Percentiles rank a stretch among this genome's conserved stretches.
Conservation (phyloP, 2,113 vertebrate species). For the Cryptotis parvus region DNA sequence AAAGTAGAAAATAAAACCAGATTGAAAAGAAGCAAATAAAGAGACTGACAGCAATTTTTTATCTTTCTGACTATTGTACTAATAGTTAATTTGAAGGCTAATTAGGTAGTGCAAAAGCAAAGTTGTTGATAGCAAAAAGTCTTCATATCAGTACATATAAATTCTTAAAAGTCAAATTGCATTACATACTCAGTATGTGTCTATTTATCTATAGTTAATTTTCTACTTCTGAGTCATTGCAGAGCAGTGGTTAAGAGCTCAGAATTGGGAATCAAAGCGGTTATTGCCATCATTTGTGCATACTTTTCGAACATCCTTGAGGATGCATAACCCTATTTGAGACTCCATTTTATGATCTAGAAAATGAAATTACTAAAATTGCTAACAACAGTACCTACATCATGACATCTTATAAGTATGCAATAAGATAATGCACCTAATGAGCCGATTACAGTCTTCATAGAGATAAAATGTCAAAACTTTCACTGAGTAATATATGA, state of each 20-base stretch:
- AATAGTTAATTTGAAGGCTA: slow-evolving; percentile 59
- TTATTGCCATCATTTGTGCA: not conserved
- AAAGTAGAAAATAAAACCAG: slow-evolving; percentile 68
- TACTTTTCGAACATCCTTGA: slow-evolving; percentile 48
- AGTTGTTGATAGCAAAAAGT: slow-evolving; percentile 16
- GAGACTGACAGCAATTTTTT: not conserved
- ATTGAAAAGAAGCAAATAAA: slow-evolving; percentile 71
- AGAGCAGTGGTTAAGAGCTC: not conserved
- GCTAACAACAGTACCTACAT: slow-evolving; percentile 7
- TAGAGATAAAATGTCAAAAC: slow-evolving; percentile 10
- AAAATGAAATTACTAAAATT: slow-evolving; percentile 60
- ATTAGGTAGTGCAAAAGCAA: slow-evolving; percentile 13
- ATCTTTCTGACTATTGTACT: slow-evolving; percentile 43
- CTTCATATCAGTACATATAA: slow-evolving; percentile 23
- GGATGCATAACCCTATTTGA: not conserved
- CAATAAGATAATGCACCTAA: not conserved
- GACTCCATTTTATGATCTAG: slow-evolving; percentile 36
- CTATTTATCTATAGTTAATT: slow-evolving; percentile 29
- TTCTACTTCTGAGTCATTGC: not conserved
- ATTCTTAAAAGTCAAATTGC: not conserved
- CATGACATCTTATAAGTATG: not conserved
- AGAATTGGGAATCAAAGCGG: not conserved
- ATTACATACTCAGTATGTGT: slow-evolving; percentile 20
- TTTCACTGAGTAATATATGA: slow-evolving; percentile 40
- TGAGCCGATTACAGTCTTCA: not conserved